Evolutionary conservation across 2,888 invertebrate genomes (phyloP).

Genomic region (Leptinotarsa peninsularis): DNA sequence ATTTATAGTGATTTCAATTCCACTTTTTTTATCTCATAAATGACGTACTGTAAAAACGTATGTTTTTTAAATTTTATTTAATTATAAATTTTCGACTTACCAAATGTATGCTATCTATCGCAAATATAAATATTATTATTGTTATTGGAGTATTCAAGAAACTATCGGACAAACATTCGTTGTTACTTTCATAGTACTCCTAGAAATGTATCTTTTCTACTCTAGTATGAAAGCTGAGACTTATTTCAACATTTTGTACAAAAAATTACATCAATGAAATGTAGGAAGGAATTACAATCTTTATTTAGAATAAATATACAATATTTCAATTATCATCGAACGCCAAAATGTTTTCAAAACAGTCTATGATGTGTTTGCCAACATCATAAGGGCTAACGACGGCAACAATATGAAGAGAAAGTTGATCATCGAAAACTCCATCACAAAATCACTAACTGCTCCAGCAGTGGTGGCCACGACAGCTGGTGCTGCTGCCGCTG

Average conservation of each 20-base stretch:
- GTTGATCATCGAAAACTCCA: constrained; percentile 7
- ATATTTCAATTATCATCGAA: constrained; percentile 13
- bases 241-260: not conserved
- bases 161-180: too few relatives aligned
- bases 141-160: too few relatives aligned
- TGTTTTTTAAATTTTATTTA: too few relatives aligned
- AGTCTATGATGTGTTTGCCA: constrained; percentile 5
- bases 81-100: too few relatives aligned
- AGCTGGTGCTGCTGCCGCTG: not conserved
- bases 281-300: not conserved
- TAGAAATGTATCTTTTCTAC: too few relatives aligned
- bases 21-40: too few relatives aligned
- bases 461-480: not conserved
- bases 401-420: constrained; percentile 1
- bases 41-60: too few relatives aligned
- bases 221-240: too few relatives aligned
- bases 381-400: not conserved
- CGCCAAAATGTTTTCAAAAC: not conserved
- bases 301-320: constrained; percentile 20
- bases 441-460: constrained; percentile 14
- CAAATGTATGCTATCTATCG: too few relatives aligned
- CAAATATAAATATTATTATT: too few relatives aligned
- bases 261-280: not conserved
- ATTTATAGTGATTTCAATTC: too few relatives aligned
- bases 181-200: too few relatives aligned